Evolutionary conservation across 2,113 vertebrate species (phyloP).

Genomic region (Chrysemys picta): DNA sequence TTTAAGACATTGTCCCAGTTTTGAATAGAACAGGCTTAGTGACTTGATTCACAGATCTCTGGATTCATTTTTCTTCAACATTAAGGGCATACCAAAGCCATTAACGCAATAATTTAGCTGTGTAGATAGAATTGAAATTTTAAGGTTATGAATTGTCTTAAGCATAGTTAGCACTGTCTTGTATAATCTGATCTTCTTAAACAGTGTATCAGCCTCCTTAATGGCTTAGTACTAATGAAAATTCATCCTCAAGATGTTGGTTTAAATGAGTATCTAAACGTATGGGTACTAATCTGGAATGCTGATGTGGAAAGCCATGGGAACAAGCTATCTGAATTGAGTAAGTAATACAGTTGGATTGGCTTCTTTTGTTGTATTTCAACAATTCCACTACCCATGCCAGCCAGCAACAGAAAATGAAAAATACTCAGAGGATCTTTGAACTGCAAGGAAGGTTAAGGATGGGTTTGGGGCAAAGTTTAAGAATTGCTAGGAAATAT

Average conservation of each 20-base stretch:
- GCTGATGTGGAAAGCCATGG: slow-evolving; percentile 28
- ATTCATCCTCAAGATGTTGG: slow-evolving; percentile 49
- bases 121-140: background rate
- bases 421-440: background rate
- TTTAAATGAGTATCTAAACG: slow-evolving; percentile 54
- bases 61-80: background rate
- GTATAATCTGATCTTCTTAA: background rate
- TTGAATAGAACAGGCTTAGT: background rate
- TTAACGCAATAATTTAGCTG: slow-evolving; percentile 4
- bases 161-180: slow-evolving; percentile 26
- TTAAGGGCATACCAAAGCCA: slow-evolving; percentile 17
- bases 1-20: background rate
- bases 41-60: slow-evolving; percentile 3
- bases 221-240: background rate
- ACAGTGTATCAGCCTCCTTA: background rate
- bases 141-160: background rate
- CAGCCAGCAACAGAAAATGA: background rate
- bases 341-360: slow-evolving; percentile 37
- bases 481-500: background rate
- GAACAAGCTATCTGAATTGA: slow-evolving; percentile 19
- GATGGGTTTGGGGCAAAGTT: background rate
- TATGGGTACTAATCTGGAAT: slow-evolving; percentile 20
- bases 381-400: slow-evolving; percentile 23
- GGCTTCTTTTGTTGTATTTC: slow-evolving; percentile 12
- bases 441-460: background rate